phyloP scores from a whole-genome alignment of 1,140 invertebrate genomes.

The Hyposmocoma kahamanoa region DNA sequence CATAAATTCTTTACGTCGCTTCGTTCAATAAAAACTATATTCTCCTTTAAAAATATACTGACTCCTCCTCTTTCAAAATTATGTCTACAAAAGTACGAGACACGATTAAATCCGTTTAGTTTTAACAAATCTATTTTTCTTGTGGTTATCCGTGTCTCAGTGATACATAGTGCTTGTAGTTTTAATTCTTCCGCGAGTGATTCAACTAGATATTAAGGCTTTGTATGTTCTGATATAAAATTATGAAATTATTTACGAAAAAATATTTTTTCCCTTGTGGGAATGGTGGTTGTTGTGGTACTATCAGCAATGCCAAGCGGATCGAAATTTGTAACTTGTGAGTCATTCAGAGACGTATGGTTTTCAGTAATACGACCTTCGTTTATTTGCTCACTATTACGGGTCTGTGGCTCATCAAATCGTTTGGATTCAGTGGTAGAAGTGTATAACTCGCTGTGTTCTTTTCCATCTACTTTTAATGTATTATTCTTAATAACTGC shows the following conservation, averaged over 20 bases:
- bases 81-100: not conserved
- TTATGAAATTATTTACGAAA: not conserved
- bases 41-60: not conserved
- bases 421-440: too few relatives aligned
- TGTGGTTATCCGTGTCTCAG: not conserved
- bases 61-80: not conserved
- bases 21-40: not conserved
- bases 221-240: constrained; percentile 1
- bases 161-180: not conserved
- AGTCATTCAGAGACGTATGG: not conserved
- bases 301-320: not conserved
- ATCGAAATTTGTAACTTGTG: not conserved
- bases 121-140: not conserved
- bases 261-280: too few relatives aligned
- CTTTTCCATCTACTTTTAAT: not conserved
- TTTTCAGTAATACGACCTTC: not conserved
- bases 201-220: not conserved
- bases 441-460: too few relatives aligned
- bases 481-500: constrained; percentile 1
- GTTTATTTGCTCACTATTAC: not conserved
- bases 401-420: too few relatives aligned
- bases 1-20: not conserved
- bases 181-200: not conserved
- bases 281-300: not conserved
- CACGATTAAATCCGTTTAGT: not conserved